These are phyloP conservation scores for Drosophila yakuba DNA, from an alignment of 1,140 invertebrate genomes.

Conservation along the genomic window DNA sequence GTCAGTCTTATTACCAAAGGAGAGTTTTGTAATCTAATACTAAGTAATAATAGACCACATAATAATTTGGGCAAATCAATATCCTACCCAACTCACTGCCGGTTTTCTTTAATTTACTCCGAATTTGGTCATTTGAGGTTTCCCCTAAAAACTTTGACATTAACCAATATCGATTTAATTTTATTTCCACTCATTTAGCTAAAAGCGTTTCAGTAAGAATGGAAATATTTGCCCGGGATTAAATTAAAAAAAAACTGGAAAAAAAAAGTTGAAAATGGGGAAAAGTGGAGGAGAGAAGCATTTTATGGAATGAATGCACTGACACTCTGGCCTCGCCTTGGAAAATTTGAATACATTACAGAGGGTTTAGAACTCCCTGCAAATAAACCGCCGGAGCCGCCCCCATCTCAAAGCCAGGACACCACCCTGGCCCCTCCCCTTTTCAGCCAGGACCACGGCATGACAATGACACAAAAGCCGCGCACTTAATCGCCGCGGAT, in stretches of 20 bases:
- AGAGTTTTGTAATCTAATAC: conserved; percentile 7
- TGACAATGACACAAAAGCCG: conserved; percentile 84
- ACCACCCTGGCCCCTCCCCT: conserved; percentile 18
- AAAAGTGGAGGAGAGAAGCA: conserved; percentile 51
- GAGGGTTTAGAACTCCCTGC: conserved; percentile 44
- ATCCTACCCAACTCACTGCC: neutral
- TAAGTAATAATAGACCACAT: conserved; percentile 1
- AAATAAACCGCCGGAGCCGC: conserved; percentile 61
- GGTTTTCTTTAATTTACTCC: conserved; percentile 20
- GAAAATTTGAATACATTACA: conserved; percentile 82
- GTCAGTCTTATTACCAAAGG: no score
- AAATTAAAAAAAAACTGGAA: conserved; percentile 59
- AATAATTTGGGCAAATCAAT: conserved; percentile 33
- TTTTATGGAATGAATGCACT: conserved; percentile 82
- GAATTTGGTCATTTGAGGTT: conserved; percentile 50
- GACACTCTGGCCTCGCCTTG: conserved; percentile 78
- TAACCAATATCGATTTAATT: conserved; percentile 84
- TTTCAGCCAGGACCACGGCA: conserved; percentile 60
- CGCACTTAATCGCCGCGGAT: conserved; percentile 84
- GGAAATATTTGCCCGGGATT: conserved; percentile 84
- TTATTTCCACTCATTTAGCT: conserved; percentile 84
- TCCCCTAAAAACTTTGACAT: conserved; percentile 61
- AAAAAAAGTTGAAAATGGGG: conserved; percentile 31
- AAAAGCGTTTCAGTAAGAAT: conserved; percentile 71
- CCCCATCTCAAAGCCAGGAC: neutral